phyloP scores from a whole-genome alignment of 2,888 invertebrate genomes.

The Heliconius ethilla region DNA sequence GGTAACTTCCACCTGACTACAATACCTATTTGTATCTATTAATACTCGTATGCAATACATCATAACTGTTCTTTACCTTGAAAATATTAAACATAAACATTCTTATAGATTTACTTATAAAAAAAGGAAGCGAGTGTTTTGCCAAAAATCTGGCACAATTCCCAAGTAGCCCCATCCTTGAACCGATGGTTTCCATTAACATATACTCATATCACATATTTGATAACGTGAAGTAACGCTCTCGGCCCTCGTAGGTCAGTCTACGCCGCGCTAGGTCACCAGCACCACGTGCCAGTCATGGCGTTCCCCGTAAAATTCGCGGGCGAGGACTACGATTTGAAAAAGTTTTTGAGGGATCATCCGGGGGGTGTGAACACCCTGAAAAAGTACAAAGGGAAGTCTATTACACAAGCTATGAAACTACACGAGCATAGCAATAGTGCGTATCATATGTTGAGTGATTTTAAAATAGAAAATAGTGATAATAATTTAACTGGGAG shows the following conservation, averaged over 20 bases:
- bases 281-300: slow-evolving; percentile 46
- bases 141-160: slow-evolving; percentile 20
- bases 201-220: slow-evolving; percentile 43
- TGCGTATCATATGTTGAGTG: slow-evolving; percentile 84
- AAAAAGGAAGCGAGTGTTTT: slow-evolving; percentile 6
- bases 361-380: slow-evolving; percentile 88
- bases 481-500: slow-evolving; percentile 65
- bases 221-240: slow-evolving; percentile 38
- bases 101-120: neutral
- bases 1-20: too few species aligned
- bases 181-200: slow-evolving; percentile 41
- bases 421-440: slow-evolving; percentile 83
- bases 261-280: slow-evolving; percentile 43
- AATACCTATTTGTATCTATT: too few species aligned
- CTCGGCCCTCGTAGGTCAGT: slow-evolving; percentile 46
- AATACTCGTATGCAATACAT: neutral
- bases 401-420: slow-evolving; percentile 79
- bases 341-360: slow-evolving; percentile 85
- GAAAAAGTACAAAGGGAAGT: slow-evolving; percentile 78
- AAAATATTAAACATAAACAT: neutral
- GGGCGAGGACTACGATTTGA: slow-evolving; percentile 83
- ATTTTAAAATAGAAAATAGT: slow-evolving; percentile 80
- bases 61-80: neutral
- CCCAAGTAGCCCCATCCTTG: slow-evolving; percentile 23
- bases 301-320: slow-evolving; percentile 69